phyloP scores from a whole-genome alignment of 2,113 vertebrate species.

The Murina feae region DNA sequence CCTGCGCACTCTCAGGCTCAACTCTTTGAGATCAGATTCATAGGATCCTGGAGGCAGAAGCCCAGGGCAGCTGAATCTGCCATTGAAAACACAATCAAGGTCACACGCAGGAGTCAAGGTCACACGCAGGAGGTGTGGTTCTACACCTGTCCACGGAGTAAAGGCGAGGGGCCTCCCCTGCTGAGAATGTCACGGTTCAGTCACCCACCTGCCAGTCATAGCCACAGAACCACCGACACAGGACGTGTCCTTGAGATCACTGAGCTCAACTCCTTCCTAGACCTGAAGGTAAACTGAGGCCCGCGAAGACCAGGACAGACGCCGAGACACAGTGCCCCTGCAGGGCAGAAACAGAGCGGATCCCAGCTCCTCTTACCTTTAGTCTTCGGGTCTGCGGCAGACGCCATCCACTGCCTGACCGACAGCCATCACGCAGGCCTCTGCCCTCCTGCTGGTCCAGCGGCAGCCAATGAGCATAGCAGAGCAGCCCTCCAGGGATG shows the following conservation, averaged over 20 bases:
- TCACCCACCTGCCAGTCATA: background rate
- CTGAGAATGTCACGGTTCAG: background rate
- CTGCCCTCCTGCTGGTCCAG: background rate
- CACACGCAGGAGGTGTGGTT: no score
- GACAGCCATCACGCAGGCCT: background rate
- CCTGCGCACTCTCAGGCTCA: background rate
- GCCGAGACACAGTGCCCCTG: background rate
- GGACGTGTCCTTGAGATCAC: background rate
- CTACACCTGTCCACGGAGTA: background rate
- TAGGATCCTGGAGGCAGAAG: background rate
- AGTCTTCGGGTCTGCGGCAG: background rate
- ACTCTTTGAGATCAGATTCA: background rate
- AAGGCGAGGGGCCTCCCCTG: background rate
- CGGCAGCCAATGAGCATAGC: background rate
- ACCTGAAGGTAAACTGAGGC: background rate
- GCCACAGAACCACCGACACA: background rate
- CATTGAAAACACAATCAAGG: accelerated
- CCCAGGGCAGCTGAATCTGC: accelerated
- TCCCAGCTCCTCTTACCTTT: background rate
- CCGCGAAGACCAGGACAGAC: background rate
- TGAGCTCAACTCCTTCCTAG: background rate
- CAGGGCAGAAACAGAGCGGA: background rate
- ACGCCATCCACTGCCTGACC: accelerated
- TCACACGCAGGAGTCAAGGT: background rate
- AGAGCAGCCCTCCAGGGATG: accelerated